Evolutionary conservation across 2,113 vertebrate species (phyloP).

Genomic region (Gymnarchus niloticus): DNA sequence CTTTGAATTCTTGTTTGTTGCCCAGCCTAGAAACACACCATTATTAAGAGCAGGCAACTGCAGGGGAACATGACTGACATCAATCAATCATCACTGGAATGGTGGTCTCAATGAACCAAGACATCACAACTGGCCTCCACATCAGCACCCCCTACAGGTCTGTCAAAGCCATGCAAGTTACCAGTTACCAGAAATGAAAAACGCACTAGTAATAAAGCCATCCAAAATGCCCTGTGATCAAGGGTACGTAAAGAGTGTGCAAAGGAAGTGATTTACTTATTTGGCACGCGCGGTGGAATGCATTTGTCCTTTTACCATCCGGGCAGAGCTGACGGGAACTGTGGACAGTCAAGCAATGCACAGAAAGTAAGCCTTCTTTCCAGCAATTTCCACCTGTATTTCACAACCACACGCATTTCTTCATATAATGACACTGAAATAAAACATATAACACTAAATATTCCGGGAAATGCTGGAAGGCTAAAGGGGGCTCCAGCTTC

Average conservation of each 20-base stretch:
- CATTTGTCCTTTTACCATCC: background rate
- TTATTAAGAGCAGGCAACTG: background rate
- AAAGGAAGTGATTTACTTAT: background rate
- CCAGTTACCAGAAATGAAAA: background rate
- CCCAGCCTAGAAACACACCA: background rate
- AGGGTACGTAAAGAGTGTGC: background rate
- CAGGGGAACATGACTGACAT: background rate
- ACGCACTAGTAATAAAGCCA: too few relatives aligned
- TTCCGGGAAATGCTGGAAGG: constrained; percentile 5
- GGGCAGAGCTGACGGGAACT: background rate
- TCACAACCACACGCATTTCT: background rate
- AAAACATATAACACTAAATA: background rate
- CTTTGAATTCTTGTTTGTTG: background rate
- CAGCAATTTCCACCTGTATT: background rate
- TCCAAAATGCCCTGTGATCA: background rate
- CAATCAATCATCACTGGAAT: background rate
- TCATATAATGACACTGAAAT: too few relatives aligned
- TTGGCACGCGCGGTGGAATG: background rate
- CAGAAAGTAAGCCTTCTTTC: background rate
- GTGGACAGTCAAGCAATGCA: background rate
- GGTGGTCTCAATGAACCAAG: background rate
- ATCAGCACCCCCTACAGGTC: background rate
- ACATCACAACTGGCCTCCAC: background rate
- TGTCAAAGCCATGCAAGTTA: background rate
- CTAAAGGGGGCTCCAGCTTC: background rate